These are phyloP conservation scores for Polyodon spathula DNA, from an alignment of 2,113 vertebrate species.

Conservation along the genomic window DNA sequence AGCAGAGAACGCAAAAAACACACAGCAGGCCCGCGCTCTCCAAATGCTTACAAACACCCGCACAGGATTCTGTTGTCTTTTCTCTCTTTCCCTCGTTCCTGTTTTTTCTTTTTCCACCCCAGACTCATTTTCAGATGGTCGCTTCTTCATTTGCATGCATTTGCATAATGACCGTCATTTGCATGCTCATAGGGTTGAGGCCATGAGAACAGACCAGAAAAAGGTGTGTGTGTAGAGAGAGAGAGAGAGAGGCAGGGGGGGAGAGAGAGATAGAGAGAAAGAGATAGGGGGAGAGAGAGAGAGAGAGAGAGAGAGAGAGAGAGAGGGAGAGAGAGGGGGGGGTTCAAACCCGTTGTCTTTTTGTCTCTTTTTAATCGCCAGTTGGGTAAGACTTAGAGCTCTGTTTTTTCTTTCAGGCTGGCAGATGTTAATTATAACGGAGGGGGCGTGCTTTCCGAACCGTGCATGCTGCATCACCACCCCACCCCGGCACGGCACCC, in stretches of 20 bases:
- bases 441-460: constrained; percentile 31
- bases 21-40: neutral
- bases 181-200: constrained; percentile 92
- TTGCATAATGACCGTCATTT: constrained; percentile 99
- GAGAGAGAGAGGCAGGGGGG: constrained; percentile 16
- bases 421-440: too few species aligned
- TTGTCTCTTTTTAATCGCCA: constrained; percentile 14
- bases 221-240: constrained; percentile 49
- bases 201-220: constrained; percentile 89
- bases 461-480: constrained; percentile 40
- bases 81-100: constrained; percentile 60
- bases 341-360: constrained; percentile 1
- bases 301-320: constrained; percentile 15
- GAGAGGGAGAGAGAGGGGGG: constrained; percentile 8
- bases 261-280: constrained; percentile 19
- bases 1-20: too few species aligned
- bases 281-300: constrained; percentile 21
- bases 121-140: constrained; percentile 83
- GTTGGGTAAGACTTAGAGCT: constrained; percentile 26
- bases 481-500: constrained; percentile 38
- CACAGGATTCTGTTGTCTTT: constrained; percentile 7
- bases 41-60: neutral
- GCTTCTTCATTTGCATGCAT: constrained; percentile 97
- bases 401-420: constrained; percentile 15
- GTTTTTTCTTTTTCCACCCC: constrained; percentile 55